These are phyloP conservation scores for Mylabris sibirica DNA, from an alignment of 2,888 invertebrate species.

Conservation along the genomic window DNA sequence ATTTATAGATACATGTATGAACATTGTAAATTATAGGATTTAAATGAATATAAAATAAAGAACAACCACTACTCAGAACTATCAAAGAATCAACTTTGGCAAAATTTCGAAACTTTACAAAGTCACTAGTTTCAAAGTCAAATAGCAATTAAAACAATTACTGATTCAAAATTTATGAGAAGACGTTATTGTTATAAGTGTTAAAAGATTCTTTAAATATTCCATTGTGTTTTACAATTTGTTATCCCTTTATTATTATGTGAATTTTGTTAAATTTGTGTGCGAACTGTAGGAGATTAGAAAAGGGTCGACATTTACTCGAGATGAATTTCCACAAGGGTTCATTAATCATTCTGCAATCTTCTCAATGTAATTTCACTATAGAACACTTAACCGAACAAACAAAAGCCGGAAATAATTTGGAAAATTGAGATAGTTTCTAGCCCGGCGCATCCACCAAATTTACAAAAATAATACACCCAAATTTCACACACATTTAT, in stretches of 20 bases:
- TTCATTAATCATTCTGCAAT: neutral
- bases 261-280: neutral
- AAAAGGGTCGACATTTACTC: neutral
- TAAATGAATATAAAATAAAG: too few relatives aligned
- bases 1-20: too few relatives aligned
- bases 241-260: neutral
- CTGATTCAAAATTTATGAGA: too few relatives aligned
- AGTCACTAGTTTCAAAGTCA: too few relatives aligned
- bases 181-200: too few relatives aligned
- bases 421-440: neutral
- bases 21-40: too few relatives aligned
- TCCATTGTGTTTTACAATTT: too few relatives aligned
- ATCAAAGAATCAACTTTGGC: too few relatives aligned
- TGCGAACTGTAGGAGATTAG: neutral
- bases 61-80: too few relatives aligned
- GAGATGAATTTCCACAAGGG: neutral
- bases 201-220: too few relatives aligned
- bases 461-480: neutral
- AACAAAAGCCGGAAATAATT: neutral
- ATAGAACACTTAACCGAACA: neutral
- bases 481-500: neutral
- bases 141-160: too few relatives aligned
- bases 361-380: neutral
- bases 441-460: conserved; percentile 5
- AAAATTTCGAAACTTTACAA: too few relatives aligned